Evolutionary conservation across 2,113 vertebrate species (phyloP).

Genomic region (Pontoporia blainvillei): DNA sequence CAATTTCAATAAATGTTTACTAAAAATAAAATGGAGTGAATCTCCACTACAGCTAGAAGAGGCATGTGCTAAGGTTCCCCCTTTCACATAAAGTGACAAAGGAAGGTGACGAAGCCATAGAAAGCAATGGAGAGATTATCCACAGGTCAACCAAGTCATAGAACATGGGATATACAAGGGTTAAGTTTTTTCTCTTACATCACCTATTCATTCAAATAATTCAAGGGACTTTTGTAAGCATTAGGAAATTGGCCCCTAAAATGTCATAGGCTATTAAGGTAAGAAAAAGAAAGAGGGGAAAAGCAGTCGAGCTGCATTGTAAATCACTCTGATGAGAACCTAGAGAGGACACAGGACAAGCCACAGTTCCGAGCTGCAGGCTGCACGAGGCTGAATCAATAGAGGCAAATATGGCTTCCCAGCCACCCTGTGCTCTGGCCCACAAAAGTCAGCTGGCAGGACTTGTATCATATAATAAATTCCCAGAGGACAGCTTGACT

Average conservation of each 20-base stretch:
- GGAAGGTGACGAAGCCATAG: not conserved
- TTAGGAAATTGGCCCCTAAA: not conserved
- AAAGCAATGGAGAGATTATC: not conserved
- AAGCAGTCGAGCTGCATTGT: too few species aligned
- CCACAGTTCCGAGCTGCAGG: not conserved
- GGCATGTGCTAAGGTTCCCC: too few species aligned
- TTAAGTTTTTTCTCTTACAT: not conserved
- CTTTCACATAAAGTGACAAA: not conserved
- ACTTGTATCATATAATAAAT: not conserved
- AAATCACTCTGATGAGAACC: not conserved
- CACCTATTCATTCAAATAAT: not conserved
- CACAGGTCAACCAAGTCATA: accelerated
- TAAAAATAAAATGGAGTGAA: not conserved
- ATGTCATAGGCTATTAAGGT: not conserved
- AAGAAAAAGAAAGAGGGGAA: not conserved
- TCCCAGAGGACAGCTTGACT: not conserved
- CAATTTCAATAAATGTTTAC: not conserved
- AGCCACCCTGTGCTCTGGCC: accelerated
- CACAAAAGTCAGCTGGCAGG: not conserved
- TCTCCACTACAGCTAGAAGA: not conserved
- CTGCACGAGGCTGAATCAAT: not conserved
- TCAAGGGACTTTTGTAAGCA: not conserved
- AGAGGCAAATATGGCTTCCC: not conserved
- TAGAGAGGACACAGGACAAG: too few species aligned
- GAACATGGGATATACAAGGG: not conserved